Conservation (phyloP, 2,113 vertebrate genomes). For the Rafetus swinhoei region DNA sequence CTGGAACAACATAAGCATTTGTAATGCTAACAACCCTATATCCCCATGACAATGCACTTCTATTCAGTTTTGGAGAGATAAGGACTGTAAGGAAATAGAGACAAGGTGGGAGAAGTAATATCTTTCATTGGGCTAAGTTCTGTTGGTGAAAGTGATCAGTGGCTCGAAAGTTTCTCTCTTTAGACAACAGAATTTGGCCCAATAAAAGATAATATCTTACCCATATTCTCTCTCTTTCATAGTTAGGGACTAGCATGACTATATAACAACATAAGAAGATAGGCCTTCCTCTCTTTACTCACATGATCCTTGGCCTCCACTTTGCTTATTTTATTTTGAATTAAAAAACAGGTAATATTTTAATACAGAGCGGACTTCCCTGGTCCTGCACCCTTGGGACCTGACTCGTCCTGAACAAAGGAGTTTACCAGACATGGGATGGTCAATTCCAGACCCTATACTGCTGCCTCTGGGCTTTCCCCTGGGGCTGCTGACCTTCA, state of each 20-base stretch:
- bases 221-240: not conserved
- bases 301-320: not conserved
- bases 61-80: constrained; percentile 4
- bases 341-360: constrained; percentile 14
- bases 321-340: constrained; percentile 8
- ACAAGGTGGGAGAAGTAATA: not conserved
- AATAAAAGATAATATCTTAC: not conserved
- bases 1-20: constrained; percentile 10
- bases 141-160: not conserved
- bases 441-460: no score
- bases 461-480: no score
- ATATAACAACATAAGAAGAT: not conserved
- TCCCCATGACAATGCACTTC: not conserved
- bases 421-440: no score
- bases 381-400: no score
- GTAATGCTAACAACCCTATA: not conserved
- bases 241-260: not conserved
- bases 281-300: constrained; percentile 10
- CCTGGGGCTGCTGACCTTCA: no score
- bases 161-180: not conserved
- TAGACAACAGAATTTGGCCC: not conserved
- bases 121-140: not conserved
- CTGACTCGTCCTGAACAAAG: no score
- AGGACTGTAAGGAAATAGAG: not conserved
- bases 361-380: not conserved